Evolutionary conservation across 2,113 vertebrate genomes (phyloP).

Genomic region (Aegithalos caudatus): DNA sequence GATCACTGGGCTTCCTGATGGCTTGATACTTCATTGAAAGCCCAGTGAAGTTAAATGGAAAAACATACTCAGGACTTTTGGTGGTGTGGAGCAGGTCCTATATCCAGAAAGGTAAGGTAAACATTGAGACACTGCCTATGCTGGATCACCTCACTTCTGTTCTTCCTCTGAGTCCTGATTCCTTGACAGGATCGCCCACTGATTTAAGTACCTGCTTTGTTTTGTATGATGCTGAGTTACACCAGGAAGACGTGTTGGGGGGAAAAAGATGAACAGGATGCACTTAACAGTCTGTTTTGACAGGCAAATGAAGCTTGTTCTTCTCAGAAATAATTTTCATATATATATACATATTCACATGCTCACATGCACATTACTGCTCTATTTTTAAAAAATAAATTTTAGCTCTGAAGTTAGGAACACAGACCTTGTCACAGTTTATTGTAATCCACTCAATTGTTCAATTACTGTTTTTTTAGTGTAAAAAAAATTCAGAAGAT

Average conservation of each 20-base stretch:
- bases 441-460: neutral
- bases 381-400: neutral
- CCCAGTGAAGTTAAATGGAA: neutral
- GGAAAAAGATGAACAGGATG: neutral
- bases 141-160: neutral
- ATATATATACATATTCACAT: fast-evolving
- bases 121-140: neutral
- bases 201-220: neutral
- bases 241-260: neutral
- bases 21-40: neutral
- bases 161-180: neutral
- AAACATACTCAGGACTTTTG: neutral
- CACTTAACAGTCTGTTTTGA: neutral
- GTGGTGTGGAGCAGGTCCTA: neutral
- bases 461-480: neutral
- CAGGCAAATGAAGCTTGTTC: neutral
- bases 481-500: neutral
- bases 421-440: neutral
- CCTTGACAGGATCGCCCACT: neutral
- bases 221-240: neutral
- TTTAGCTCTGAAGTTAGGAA: neutral
- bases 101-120: neutral
- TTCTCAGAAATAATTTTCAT: neutral
- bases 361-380: neutral
- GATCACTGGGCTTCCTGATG: neutral